Percentiles rank a stretch among this genome's conserved stretches.
These are phyloP conservation scores for Cherax destructor DNA, from an alignment of 1,140 invertebrate species.

Conservation along the genomic window DNA sequence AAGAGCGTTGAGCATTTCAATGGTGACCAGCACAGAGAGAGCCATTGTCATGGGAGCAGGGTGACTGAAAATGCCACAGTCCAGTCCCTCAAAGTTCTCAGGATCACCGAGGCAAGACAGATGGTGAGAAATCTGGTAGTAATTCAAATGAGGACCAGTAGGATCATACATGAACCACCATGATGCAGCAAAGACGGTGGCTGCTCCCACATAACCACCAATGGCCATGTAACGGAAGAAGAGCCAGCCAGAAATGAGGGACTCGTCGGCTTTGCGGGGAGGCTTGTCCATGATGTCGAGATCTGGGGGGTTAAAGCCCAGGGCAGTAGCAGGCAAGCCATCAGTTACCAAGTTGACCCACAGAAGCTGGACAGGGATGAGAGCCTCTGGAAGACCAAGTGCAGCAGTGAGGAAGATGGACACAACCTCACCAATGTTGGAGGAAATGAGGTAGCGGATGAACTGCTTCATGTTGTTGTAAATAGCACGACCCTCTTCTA, in stretches of 20 bases:
- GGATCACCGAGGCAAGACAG: conserved; percentile 79
- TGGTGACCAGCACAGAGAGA: conserved; percentile 98
- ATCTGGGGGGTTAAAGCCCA: conserved; percentile 99
- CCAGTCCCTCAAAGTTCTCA: conserved; percentile 91
- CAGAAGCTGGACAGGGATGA: conserved; percentile 99
- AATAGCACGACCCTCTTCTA: conserved; percentile 99
- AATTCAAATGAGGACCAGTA: conserved; percentile 94
- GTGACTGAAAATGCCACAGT: conserved; percentile 98
- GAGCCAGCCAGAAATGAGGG: conserved; percentile 99
- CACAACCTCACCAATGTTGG: conserved; percentile 99
- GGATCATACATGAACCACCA: conserved; percentile 99
- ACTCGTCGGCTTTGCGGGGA: conserved; percentile 97
- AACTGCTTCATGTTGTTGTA: conserved; percentile 99
- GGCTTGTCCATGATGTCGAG: conserved; percentile 99
- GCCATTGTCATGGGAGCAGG: conserved; percentile 99
- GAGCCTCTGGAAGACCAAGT: conserved; percentile 98
- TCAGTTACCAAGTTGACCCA: conserved; percentile 99
- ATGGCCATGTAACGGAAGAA: conserved; percentile 99
- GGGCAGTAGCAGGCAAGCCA: conserved; percentile 98
- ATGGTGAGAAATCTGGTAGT: conserved; percentile 89
- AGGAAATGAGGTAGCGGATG: conserved; percentile 99
- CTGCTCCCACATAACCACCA: conserved; percentile 94
- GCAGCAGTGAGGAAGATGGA: conserved; percentile 99
- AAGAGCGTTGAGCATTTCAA: conserved; percentile 99
- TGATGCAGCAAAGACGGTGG: conserved; percentile 97